Evolutionary conservation across 2,113 vertebrate genomes (phyloP).

Genomic region (pig (Sus scrofa)): T2T-Sscrofa CM000815.6:106444501-106445000

Average conservation of each 20-base stretch:
- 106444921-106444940: background rate
- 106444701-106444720: background rate
- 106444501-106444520: background rate
- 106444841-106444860: background rate
- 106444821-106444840: background rate
- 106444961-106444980: background rate
- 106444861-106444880: background rate
- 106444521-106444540: background rate
- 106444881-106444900: background rate
- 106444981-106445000: background rate
- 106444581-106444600: background rate
- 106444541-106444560: background rate
- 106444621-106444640: background rate
- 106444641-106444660: background rate
- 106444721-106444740: background rate
- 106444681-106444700: background rate
- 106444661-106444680: background rate
- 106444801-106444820: background rate
- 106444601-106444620: background rate
- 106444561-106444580: background rate
- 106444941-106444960: background rate
- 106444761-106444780: background rate
- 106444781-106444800: background rate
- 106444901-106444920: background rate
- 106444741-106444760: background rate